phyloP scores from a whole-genome alignment of 2,797 vertebrate species.

The Catharus ustulatus region DNA sequence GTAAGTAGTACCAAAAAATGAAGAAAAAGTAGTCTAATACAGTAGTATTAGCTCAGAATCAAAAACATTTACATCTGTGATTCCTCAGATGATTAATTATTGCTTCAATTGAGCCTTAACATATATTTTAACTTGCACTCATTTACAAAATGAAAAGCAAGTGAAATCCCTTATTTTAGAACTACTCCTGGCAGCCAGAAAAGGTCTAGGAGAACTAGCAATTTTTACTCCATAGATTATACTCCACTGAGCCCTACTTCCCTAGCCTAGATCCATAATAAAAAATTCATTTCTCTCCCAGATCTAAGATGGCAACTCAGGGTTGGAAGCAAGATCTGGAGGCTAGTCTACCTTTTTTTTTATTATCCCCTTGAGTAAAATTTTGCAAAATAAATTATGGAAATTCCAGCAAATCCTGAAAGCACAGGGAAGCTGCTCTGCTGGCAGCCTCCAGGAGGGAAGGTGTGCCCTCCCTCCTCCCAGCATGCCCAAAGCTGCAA shows the following conservation, averaged over 20 bases:
- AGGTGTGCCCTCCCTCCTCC: neutral
- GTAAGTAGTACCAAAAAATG: neutral
- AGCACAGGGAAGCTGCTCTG: neutral
- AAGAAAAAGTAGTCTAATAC: neutral
- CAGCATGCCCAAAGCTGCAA: neutral
- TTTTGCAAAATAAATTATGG: neutral
- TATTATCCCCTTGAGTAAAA: neutral
- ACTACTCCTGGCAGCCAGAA: neutral
- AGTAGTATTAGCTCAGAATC: neutral
- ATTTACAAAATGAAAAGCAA: neutral
- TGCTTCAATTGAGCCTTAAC: neutral
- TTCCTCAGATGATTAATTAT: neutral
- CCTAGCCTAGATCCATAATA: neutral
- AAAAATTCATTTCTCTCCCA: neutral
- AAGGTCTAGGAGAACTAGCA: neutral
- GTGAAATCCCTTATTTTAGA: neutral
- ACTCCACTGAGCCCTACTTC: neutral
- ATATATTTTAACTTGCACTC: neutral
- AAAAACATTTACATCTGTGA: neutral
- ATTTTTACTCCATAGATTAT: neutral
- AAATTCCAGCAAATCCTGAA: constrained; percentile 4
- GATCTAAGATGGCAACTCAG: neutral
- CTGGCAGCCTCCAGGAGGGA: neutral
- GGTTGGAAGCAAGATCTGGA: neutral
- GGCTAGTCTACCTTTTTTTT: neutral